These are phyloP conservation scores for Drepana falcataria DNA, from an alignment of 2,888 invertebrate species.

Conservation along the genomic window DNA sequence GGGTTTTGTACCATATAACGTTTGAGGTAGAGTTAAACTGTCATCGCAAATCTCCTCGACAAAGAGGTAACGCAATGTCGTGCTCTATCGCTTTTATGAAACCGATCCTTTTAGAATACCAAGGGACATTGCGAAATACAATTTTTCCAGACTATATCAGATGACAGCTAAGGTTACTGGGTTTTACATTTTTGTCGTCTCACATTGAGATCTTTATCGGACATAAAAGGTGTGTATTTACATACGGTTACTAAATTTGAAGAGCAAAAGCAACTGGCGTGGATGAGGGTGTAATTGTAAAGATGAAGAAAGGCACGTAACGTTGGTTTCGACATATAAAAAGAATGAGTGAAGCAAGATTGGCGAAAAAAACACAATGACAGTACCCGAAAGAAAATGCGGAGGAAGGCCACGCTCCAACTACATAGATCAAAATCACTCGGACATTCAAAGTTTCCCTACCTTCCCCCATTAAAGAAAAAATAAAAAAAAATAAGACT, in stretches of 20 bases:
- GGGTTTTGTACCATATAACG: neutral
- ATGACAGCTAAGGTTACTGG: slow-evolving; percentile 1
- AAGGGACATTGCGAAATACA: slow-evolving; percentile 1
- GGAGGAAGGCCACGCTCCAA: no score
- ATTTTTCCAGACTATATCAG: slow-evolving; percentile 4
- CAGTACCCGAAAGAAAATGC: no score
- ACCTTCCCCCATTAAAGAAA: no score
- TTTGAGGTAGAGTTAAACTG: neutral
- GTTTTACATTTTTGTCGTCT: slow-evolving; percentile 1
- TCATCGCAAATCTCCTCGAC: slow-evolving; percentile 1
- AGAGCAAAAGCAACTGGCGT: no score
- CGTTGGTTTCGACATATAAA: no score
- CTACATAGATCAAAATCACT: no score
- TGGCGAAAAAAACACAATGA: no score
- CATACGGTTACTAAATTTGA: neutral
- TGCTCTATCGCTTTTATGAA: slow-evolving; percentile 4
- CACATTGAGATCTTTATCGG: slow-evolving; percentile 1
- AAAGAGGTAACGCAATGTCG: slow-evolving; percentile 2
- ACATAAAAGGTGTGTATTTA: neutral
- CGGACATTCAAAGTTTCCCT: no score
- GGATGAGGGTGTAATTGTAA: no score
- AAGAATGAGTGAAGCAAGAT: no score
- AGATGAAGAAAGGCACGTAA: no score
- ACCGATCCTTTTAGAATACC: neutral
- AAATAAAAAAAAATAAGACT: no score